Evolutionary conservation across 2,888 invertebrate species (phyloP), one percentile per base, ranked within the genome.

Genomic region (Drosophila hawaiiensis): DNA sequence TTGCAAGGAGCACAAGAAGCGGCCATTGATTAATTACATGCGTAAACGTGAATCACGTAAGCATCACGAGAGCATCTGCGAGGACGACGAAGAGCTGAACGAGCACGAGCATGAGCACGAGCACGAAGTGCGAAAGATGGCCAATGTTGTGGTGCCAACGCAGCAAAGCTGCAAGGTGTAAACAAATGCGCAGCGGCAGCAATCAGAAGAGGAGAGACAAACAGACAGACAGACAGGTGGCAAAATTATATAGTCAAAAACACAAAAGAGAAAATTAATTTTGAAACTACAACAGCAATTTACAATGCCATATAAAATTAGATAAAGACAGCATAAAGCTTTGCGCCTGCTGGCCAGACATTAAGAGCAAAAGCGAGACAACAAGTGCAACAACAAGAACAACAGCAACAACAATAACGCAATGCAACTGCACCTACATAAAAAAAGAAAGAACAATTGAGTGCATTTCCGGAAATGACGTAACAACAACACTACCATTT

Each of bases 1-100:
- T 68, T 95, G 95, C 85, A 94, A 94, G 72, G 94, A 94, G 78
- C 94, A 93, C 73, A 94, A 94, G 84, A 94, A 94, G 73, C 92
- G 95, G 50, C 94, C 94, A 4, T 86, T 95, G 5, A 94, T 94
- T 3, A 93, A 93, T 62, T 78, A 78, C 22, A 78, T 78, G 78
- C 78, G 80, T 58, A 94, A 93, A 71, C 94, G 94, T 68, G 92
- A 94, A n/a, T 93, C 93, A 28, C 93, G 93, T n/a, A 94, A 94
- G 80, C 93, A 94, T 71, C 93, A 94, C 79, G 92, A 94, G 62
- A 94, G 94, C 78, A 94, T 94, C 73, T 93, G 94, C 78, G 94
- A 94, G 78, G 94, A 94, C 68, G 94, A 94, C 35, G 82, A 90
- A 59, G 86, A 91, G 53, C 69, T 90, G 74, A 94, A 94, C 67